phyloP scores from a whole-genome alignment of 2,888 invertebrate genomes.

The Ormyrus nitidulus region DNA sequence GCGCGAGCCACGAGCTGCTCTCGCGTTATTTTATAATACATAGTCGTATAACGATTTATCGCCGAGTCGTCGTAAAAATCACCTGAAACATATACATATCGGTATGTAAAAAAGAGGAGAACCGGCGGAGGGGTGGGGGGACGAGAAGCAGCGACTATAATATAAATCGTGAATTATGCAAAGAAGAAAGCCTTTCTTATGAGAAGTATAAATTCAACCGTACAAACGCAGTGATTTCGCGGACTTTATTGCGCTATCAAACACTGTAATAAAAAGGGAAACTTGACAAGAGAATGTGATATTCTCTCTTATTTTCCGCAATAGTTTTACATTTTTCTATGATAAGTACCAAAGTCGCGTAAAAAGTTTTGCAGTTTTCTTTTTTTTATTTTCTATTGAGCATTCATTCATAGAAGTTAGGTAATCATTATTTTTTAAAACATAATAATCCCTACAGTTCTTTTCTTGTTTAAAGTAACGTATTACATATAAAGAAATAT shows the following conservation, averaged over 20 bases:
- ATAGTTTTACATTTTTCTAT: conserved; percentile 24
- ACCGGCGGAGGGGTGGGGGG: background rate
- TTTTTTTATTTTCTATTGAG: too few species aligned
- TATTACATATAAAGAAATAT: too few species aligned
- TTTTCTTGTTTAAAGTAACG: too few species aligned
- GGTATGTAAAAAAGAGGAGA: background rate
- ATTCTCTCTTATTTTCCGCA: conserved; percentile 14
- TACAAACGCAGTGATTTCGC: conserved; percentile 37
- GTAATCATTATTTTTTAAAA: too few species aligned
- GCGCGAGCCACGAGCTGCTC: background rate
- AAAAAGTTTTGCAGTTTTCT: too few species aligned
- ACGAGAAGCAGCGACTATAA: background rate
- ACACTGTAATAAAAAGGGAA: conserved; percentile 22
- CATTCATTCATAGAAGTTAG: too few species aligned
- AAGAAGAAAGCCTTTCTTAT: conserved; percentile 23
- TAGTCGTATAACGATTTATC: conserved; percentile 13
- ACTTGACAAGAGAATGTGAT: conserved; percentile 9
- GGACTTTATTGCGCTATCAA: conserved; percentile 47
- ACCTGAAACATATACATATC: background rate
- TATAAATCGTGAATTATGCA: conserved; percentile 46
- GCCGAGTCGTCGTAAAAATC: conserved; percentile 11
- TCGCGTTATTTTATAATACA: conserved; percentile 25
- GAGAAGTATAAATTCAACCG: conserved; percentile 33
- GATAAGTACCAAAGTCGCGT: too few species aligned
- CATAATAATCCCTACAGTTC: too few species aligned